A percentile compares a stretch with the other conserved stretches of the same genome.
phyloP scores from a whole-genome alignment of 2,113 vertebrate genomes.

The Actenoides hombroni region DNA sequence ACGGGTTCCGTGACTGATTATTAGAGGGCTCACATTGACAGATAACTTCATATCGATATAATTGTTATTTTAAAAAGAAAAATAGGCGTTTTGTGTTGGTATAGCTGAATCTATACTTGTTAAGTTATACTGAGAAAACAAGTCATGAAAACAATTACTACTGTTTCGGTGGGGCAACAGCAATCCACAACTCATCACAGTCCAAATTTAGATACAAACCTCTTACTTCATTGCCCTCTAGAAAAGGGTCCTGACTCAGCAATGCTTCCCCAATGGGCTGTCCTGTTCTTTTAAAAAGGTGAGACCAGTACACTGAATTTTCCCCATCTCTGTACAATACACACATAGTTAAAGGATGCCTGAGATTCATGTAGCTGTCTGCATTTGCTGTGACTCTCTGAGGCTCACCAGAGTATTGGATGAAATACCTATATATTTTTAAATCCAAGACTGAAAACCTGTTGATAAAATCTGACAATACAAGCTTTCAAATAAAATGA shows the following conservation, averaged over 20 bases:
- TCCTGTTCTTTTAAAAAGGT: background rate
- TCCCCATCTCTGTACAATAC: background rate
- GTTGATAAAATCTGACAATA: background rate
- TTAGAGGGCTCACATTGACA: background rate
- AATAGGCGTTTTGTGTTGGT: background rate
- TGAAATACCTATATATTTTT: background rate
- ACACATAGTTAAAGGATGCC: background rate
- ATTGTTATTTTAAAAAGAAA: background rate
- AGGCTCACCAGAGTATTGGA: background rate
- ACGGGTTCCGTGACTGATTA: background rate
- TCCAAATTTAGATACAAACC: fast-evolving
- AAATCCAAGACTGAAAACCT: background rate
- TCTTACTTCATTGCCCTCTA: background rate
- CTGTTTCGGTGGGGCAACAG: background rate
- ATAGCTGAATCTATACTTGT: background rate
- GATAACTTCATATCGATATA: fast-evolving
- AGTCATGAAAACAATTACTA: fast-evolving
- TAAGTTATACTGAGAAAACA: background rate
- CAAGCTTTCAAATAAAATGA: background rate
- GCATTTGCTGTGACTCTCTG: background rate
- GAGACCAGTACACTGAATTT: background rate
- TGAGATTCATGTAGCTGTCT: background rate
- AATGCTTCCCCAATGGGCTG: background rate
- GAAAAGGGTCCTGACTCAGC: background rate
- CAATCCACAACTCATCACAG: background rate